Evolutionary conservation across 2,113 vertebrate genomes (phyloP).

Genomic region (Rhinopomastus cyanomelas): DNA sequence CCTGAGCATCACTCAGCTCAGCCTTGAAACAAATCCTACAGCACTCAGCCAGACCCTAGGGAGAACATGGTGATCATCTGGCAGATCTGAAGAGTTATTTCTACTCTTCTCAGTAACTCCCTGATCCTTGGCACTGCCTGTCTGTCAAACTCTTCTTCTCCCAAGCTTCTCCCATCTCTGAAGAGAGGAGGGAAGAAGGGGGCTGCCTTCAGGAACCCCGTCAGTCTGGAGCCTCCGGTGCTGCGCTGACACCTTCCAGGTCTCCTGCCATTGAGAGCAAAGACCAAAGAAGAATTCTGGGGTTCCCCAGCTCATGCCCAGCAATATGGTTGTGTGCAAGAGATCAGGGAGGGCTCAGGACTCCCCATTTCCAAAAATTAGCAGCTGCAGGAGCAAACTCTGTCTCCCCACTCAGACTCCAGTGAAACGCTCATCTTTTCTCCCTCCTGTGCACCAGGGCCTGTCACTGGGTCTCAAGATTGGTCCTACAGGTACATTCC

Average conservation of each 20-base stretch:
- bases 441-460: neutral
- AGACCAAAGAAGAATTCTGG: neutral
- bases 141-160: neutral
- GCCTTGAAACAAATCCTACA: neutral
- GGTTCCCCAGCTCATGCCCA: neutral
- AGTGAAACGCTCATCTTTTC: neutral
- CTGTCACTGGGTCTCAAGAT: neutral
- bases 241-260: neutral
- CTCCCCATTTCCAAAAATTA: neutral
- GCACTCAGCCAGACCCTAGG: neutral
- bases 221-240: neutral
- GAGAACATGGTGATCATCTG: fast-evolving
- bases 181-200: neutral
- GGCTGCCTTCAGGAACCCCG: neutral
- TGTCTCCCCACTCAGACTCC: neutral
- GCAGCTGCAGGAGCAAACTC: neutral
- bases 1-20: neutral
- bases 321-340: neutral
- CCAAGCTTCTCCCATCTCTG: neutral
- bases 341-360: neutral
- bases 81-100: neutral
- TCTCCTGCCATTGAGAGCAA: neutral
- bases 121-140: neutral
- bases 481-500: neutral
- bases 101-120: neutral